phyloP scores from a whole-genome alignment of 2,797 vertebrate species.

The Phrynocephalus guinanensis region DNA sequence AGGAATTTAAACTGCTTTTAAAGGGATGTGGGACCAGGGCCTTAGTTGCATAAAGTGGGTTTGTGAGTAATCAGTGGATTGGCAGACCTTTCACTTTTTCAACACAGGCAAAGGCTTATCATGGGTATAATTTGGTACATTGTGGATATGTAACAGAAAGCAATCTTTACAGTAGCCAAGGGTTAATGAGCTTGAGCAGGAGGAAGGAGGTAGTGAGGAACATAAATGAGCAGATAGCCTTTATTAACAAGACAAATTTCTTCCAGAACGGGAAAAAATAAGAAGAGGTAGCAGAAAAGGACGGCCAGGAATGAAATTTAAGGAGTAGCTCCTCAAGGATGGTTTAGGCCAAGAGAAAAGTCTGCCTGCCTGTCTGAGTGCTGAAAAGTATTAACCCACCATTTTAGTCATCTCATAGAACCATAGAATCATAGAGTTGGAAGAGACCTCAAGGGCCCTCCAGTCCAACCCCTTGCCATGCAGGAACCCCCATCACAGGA shows the following conservation, averaged over 20 bases:
- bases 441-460: too few relatives aligned
- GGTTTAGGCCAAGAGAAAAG: background rate
- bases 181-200: conserved; percentile 35
- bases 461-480: too few relatives aligned
- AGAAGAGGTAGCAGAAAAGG: conserved; percentile 32
- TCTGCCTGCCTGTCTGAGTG: background rate
- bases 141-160: conserved; percentile 53
- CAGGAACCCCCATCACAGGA: too few relatives aligned
- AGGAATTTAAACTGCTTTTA: too few relatives aligned
- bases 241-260: conserved; percentile 54
- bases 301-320: background rate
- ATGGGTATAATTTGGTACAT: conserved; percentile 63
- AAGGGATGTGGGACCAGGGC: too few relatives aligned
- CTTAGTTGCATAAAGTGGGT: background rate
- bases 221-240: conserved; percentile 51
- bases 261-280: conserved; percentile 43
- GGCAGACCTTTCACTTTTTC: conserved; percentile 4
- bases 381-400: background rate
- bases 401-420: too few relatives aligned
- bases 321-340: conserved; percentile 22
- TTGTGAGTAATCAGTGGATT: conserved; percentile 24
- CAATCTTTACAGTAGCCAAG: conserved; percentile 57
- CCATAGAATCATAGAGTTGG: too few relatives aligned
- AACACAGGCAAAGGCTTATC: conserved; percentile 44
- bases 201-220: conserved; percentile 53